Conservation (phyloP, 35 echinoderm and acorn worm species). For the Eucidaris tribuloides region DNA sequence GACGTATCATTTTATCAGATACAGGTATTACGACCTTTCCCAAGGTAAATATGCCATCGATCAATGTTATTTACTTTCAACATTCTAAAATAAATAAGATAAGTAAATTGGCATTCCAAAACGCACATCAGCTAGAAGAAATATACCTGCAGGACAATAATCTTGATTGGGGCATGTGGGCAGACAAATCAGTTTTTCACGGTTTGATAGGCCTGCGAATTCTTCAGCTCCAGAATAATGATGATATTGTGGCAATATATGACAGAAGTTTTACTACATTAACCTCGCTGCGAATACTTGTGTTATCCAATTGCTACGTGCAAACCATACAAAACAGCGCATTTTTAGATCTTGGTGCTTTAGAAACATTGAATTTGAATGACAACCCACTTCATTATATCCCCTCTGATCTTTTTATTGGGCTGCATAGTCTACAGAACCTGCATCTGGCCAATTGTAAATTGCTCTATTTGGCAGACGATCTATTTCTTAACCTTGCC, state of each 20-base stretch:
- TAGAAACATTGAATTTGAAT: not conserved
- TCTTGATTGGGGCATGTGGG: not conserved
- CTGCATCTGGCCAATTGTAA: not conserved
- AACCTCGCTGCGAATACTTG: not conserved
- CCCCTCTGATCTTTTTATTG: not conserved
- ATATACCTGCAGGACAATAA: not conserved
- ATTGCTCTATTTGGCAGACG: not conserved
- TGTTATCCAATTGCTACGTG: not conserved
- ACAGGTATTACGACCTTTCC: not conserved
- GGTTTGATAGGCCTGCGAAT: not conserved
- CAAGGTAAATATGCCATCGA: not conserved
- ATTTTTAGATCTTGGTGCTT: not conserved
- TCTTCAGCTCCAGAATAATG: not conserved
- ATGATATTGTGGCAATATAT: too few relatives aligned
- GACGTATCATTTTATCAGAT: not conserved
- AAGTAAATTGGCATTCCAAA: not conserved
- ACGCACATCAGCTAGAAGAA: not conserved
- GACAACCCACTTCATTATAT: not conserved
- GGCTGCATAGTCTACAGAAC: not conserved
- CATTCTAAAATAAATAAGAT: not conserved
- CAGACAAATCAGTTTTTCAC: not conserved
- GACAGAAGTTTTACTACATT: not conserved
- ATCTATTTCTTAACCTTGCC: not conserved
- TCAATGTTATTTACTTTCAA: not conserved
- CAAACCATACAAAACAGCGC: not conserved